Evolutionary conservation across 2,797 vertebrate species (phyloP).

Genomic region (Manis javanica): DNA sequence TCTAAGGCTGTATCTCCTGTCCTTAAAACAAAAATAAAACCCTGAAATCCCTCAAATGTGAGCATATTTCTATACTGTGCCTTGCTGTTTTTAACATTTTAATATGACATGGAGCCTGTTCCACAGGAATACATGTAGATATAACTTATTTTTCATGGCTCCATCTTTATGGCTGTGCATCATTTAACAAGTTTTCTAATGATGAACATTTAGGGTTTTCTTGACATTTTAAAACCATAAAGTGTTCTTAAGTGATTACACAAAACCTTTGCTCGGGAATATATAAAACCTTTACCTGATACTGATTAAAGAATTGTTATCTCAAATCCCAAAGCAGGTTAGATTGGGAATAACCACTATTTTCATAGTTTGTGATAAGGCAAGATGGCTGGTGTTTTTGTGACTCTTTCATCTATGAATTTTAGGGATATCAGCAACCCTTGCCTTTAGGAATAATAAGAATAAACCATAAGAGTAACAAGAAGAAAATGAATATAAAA

Average conservation of each 20-base stretch:
- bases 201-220: slow-evolving; percentile 10
- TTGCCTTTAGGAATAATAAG: not conserved
- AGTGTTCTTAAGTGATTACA: slow-evolving; percentile 1
- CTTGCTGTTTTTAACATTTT: not conserved
- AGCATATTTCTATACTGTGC: not conserved
- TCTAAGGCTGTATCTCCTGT: not conserved
- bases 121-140: not conserved
- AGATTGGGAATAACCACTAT: not conserved
- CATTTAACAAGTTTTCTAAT: slow-evolving; percentile 4
- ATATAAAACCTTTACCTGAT: not conserved
- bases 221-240: slow-evolving; percentile 32
- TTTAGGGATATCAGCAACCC: not conserved
- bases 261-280: not conserved
- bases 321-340: not conserved
- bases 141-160: not conserved
- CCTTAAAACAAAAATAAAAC: not conserved
- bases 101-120: not conserved
- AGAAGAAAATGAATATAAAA: slow-evolving; percentile 11
- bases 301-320: not conserved
- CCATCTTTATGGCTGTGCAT: not conserved
- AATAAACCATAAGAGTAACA: not conserved
- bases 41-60: not conserved
- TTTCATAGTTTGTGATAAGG: slow-evolving; percentile 3
- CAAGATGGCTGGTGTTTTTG: not conserved
- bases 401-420: not conserved